These are phyloP conservation scores for Lingula anatina DNA, from an alignment of 2,888 invertebrate genomes.

Conservation along the genomic window DNA sequence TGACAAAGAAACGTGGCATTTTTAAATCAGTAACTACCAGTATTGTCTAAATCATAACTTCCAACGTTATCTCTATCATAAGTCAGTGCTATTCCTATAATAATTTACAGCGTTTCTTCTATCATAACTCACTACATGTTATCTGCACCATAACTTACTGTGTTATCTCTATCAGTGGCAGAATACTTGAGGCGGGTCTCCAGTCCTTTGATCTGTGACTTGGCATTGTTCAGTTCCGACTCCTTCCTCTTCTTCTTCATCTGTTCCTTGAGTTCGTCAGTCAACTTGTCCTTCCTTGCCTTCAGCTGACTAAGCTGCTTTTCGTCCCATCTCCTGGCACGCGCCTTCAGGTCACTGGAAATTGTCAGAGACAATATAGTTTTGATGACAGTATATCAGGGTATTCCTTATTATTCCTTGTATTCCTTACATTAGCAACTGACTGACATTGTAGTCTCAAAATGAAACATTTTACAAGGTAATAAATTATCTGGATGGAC, in stretches of 20 bases:
- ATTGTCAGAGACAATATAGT: conserved; percentile 60
- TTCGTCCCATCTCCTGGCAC: conserved; percentile 98
- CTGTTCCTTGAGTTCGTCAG: conserved; percentile 88
- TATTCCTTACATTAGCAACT: too few species aligned
- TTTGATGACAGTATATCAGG: too few species aligned
- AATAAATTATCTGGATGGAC: too few species aligned
- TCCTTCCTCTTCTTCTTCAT: conserved; percentile 95
- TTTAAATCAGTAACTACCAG: too few species aligned
- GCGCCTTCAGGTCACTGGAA: conserved; percentile 71
- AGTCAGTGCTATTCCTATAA: neutral
- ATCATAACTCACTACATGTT: too few species aligned
- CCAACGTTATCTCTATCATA: too few species aligned
- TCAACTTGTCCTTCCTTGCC: conserved; percentile 69
- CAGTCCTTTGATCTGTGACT: conserved; percentile 90
- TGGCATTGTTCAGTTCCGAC: conserved; percentile 93
- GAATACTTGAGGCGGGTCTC: conserved; percentile 91
- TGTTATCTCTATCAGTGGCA: conserved; percentile 82
- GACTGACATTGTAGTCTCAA: too few species aligned
- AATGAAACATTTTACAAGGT: too few species aligned
- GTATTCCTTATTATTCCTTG: too few species aligned
- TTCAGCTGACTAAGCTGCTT: conserved; percentile 93
- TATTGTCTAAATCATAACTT: neutral
- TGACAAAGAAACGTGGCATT: too few species aligned
- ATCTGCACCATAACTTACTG: too few species aligned
- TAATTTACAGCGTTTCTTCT: too few species aligned